These are phyloP conservation scores for Nomada flava DNA, from an alignment of 2,888 invertebrate genomes.

Conservation along the genomic window DNA sequence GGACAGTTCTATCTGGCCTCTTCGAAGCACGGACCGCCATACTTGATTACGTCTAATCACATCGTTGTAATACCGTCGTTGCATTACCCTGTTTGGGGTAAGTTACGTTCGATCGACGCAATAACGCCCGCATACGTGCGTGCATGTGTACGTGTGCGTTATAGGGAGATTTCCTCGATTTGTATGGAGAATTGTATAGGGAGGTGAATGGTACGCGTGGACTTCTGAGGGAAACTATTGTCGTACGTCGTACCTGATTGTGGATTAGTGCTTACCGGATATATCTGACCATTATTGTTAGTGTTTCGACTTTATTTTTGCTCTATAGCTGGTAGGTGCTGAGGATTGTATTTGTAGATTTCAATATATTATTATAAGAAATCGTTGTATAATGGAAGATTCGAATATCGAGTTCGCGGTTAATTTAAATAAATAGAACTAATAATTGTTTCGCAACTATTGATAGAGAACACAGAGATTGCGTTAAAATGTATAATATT, in stretches of 20 bases:
- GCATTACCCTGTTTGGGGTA: constrained; percentile 20
- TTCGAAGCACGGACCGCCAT: constrained; percentile 29
- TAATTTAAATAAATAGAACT: no score
- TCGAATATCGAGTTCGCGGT: no score
- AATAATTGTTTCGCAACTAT: not conserved
- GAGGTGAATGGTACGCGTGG: not conserved
- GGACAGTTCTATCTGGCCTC: constrained; percentile 53
- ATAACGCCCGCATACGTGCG: not conserved
- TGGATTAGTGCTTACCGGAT: no score
- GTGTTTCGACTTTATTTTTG: no score
- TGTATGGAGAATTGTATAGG: constrained; percentile 4
- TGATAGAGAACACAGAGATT: not conserved
- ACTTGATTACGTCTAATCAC: constrained; percentile 53
- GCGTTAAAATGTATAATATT: not conserved
- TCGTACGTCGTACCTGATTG: not conserved
- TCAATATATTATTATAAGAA: no score
- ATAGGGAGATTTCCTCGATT: not conserved
- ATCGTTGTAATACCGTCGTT: constrained; percentile 32
- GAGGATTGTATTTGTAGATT: no score
- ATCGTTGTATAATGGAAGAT: no score
- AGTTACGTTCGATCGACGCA: constrained; percentile 18
- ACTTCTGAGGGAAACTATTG: not conserved
- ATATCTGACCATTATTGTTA: no score
- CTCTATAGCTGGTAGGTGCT: no score
- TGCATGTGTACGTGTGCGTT: not conserved